Evolutionary conservation across 2,113 vertebrate genomes (phyloP).

Genomic region (Sporophila hypoxantha): DNA sequence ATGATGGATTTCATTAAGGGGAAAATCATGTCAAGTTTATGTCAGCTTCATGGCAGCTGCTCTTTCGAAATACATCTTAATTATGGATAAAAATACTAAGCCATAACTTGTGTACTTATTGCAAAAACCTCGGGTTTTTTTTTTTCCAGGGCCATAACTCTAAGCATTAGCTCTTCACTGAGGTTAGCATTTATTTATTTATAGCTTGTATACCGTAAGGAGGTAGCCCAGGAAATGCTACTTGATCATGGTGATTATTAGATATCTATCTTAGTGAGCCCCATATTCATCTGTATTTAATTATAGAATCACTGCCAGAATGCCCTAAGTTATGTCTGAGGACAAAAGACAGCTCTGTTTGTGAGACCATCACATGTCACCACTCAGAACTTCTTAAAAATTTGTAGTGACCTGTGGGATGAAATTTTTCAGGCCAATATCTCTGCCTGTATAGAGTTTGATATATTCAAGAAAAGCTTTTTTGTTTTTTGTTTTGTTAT

Average conservation of each 20-base stretch:
- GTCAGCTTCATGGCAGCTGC: background rate
- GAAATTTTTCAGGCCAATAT: background rate
- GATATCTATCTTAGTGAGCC: background rate
- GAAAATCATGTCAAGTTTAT: slow-evolving; percentile 1
- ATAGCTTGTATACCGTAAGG: background rate
- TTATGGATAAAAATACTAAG: slow-evolving; percentile 45
- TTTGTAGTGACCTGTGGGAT: background rate
- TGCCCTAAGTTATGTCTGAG: background rate
- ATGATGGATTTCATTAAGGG: slow-evolving; percentile 19
- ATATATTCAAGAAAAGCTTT: background rate
- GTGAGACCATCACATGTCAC: background rate
- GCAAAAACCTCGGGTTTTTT: background rate
- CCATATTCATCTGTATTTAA: background rate
- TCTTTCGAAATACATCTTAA: slow-evolving; percentile 44
- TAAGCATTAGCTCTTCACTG: background rate
- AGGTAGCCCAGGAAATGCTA: slow-evolving; percentile 27
- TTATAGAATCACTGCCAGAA: background rate
- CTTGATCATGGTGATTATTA: background rate
- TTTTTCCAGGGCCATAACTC: background rate
- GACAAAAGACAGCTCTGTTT: background rate
- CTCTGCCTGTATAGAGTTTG: background rate
- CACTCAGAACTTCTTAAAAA: background rate
- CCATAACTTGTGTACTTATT: background rate
- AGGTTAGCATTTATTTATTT: slow-evolving; percentile 40
- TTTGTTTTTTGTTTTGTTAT: background rate